Evolutionary conservation across 2,797 vertebrate species (phyloP), one percentile per base, ranked within the genome.

Genomic region (Siniperca scherzeri): DNA sequence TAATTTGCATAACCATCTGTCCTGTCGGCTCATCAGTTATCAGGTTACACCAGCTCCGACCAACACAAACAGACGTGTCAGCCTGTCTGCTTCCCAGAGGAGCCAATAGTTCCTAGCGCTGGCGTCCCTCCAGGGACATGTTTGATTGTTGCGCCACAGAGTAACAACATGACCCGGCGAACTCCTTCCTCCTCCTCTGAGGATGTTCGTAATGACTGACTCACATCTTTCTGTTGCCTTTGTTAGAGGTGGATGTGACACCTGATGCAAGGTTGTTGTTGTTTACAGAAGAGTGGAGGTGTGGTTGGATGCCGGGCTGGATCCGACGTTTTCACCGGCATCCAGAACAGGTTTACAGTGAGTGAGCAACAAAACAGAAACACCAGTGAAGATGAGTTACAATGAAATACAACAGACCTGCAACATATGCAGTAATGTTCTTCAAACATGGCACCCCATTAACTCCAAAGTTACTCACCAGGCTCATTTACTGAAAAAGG

Each of bases 121-220:
- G 65, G 48, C 50, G 64, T 56, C 8, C 19, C 64, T 70, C 70
- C 30, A n/a, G 70, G 57, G 64, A 69, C 48, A 30, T 13, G 1
- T 82, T 78, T 69, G 56, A 74, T 56, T 48, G 81, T 64, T 59
- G 75, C 75, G 5, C 74, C 80, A 27, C 60, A 14, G 53, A 38
- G 73, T 42, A 60, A 21, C 48, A 3, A 50, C 72, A 76, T 19
- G 25, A 59, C 59, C 67, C 8, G 60, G 36, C 7, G 13, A 56
- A 40, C 68, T 70, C 40, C 59, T 50, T 57, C 66, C 52, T 33
- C 77, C 77, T 78, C 60, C 17, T 25, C 36, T 22, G 55, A 61
- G 17, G 70, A 11, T 17, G 66, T 14, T 57, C 1, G 4, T 30
- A 40, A 38, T 30, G 30, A 46, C 25, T 42, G 70, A 61, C 44